Evolutionary conservation across 2,113 vertebrate genomes (phyloP).

Genomic region (Callipepla californica): DNA sequence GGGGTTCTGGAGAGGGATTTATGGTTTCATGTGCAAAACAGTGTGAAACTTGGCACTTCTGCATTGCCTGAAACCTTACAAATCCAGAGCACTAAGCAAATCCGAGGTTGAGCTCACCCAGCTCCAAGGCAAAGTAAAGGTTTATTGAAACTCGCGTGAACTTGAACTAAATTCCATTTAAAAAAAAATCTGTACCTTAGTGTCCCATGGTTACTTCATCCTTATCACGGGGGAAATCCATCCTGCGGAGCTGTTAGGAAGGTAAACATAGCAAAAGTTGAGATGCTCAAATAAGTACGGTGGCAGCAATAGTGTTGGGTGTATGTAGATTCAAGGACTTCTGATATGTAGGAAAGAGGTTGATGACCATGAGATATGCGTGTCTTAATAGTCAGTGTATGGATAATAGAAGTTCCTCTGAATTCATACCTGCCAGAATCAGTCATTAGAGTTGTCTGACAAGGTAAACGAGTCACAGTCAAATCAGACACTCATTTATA

Average conservation of each 20-base stretch:
- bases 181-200: not conserved
- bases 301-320: not conserved
- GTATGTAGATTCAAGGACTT: not conserved
- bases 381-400: not conserved
- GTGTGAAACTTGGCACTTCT: conserved; percentile 66
- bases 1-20: conserved; percentile 56
- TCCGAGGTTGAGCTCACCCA: not conserved
- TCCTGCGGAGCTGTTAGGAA: not conserved
- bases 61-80: not conserved
- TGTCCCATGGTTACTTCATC: not conserved
- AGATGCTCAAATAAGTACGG: not conserved
- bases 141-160: not conserved
- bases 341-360: not conserved
- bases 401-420: not conserved
- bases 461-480: conserved; percentile 17
- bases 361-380: accelerated
- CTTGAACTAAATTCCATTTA: not conserved
- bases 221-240: not conserved
- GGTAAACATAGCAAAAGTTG: not conserved
- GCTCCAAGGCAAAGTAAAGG: conserved; percentile 9
- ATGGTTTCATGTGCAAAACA: conserved; percentile 52
- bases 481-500: conserved; percentile 13
- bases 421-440: not conserved
- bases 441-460: conserved; percentile 10
- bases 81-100: not conserved